phyloP scores from a whole-genome alignment of 2,888 invertebrate species.

The Pinctada fucata region DNA sequence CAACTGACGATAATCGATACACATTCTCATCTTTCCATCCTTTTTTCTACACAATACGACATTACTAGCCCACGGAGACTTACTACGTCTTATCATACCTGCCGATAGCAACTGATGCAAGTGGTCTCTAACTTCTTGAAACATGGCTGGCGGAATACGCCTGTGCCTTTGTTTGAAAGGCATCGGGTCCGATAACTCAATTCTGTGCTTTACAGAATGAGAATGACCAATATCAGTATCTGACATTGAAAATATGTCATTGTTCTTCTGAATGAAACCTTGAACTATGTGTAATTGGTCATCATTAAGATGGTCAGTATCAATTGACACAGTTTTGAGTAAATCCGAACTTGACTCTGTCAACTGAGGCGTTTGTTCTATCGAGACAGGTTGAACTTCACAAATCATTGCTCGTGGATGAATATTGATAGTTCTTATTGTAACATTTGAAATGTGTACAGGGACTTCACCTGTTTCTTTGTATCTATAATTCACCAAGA shows the following conservation, averaged over 20 bases:
- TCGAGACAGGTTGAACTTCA: conserved; percentile 11
- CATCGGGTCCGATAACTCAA: conserved; percentile 5
- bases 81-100: no score
- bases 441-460: conserved; percentile 7
- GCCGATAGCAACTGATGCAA: conserved; percentile 18
- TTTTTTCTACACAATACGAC: conserved; percentile 13
- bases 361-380: background rate
- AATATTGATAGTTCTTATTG: conserved; percentile 9
- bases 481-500: background rate
- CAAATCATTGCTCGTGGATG: conserved; percentile 1
- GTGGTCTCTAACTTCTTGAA: conserved; percentile 23
- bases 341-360: no score
- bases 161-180: conserved; percentile 26
- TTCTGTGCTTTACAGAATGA: no score
- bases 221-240: conserved; percentile 32
- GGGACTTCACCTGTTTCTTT: background rate
- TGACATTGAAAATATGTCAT: conserved; percentile 14
- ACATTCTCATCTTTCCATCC: conserved; percentile 25
- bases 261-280: background rate
- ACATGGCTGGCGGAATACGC: conserved; percentile 22
- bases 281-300: background rate
- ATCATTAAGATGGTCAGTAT: background rate
- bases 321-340: no score
- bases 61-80: no score
- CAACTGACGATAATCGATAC: no score